A percentile compares a stretch with the other conserved stretches of the same genome.
Conservation (phyloP, 2,888 invertebrate species). For the Xiphydria camelus region DNA sequence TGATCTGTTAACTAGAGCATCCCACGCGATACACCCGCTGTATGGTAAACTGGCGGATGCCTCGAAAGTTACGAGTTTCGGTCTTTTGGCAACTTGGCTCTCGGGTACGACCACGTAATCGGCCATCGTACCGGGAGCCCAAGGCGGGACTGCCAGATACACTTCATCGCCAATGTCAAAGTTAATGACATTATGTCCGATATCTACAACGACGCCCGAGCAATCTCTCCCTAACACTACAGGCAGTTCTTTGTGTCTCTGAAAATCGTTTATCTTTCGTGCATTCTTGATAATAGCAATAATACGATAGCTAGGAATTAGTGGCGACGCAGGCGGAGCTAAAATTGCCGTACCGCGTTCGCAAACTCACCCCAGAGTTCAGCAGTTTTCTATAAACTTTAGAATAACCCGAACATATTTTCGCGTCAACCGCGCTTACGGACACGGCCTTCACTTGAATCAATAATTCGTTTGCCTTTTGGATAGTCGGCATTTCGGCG, state of each 20-base stretch:
- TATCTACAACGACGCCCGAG: constrained; percentile 65
- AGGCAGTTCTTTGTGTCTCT: constrained; percentile 59
- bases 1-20: constrained; percentile 59
- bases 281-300: neutral
- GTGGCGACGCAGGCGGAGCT: too few relatives aligned
- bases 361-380: constrained; percentile 49
- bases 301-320: neutral
- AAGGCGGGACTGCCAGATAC: constrained; percentile 63
- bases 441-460: constrained; percentile 67
- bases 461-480: constrained; percentile 62
- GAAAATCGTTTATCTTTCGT: constrained; percentile 33
- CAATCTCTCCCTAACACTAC: constrained; percentile 67
- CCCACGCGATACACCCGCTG: constrained; percentile 63
- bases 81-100: constrained; percentile 61
- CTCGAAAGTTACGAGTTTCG: constrained; percentile 64
- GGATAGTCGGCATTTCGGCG: constrained; percentile 60
- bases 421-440: constrained; percentile 63
- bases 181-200: constrained; percentile 63
- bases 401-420: constrained; percentile 65
- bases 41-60: constrained; percentile 66
- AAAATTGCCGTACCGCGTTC: too few relatives aligned
- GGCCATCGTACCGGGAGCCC: constrained; percentile 63
- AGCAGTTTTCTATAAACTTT: constrained; percentile 56
- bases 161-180: constrained; percentile 69
- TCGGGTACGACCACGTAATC: constrained; percentile 63